A percentile compares a stretch with the other conserved stretches of the same genome.
phyloP scores from a whole-genome alignment of 2,888 invertebrate genomes.

The Pyrrhia umbra region DNA sequence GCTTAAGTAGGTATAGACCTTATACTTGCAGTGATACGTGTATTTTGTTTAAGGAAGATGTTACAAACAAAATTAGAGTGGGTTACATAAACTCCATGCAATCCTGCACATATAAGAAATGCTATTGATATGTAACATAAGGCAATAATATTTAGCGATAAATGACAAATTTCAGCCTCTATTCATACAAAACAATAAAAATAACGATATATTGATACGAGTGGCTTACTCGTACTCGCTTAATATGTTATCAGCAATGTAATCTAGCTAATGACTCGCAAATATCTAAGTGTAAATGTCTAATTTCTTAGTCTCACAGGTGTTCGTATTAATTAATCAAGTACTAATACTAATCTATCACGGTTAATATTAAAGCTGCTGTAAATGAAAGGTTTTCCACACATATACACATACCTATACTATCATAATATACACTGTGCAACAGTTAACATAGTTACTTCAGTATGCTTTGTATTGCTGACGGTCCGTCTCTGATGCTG shows the following conservation, averaged over 20 bases:
- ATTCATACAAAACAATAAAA: neutral
- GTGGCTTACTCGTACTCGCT: neutral
- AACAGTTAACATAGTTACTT: too few species aligned
- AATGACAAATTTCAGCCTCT: neutral
- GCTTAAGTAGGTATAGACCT: conserved; percentile 55
- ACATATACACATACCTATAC: too few species aligned
- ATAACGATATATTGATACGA: conserved; percentile 2
- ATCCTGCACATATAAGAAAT: too few species aligned
- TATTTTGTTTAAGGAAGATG: conserved; percentile 12
- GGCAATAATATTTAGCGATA: too few species aligned
- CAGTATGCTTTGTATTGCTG: too few species aligned
- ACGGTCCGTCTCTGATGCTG: too few species aligned
- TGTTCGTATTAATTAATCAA: neutral
- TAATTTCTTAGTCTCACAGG: neutral
- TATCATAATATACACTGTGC: too few species aligned
- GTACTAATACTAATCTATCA: neutral
- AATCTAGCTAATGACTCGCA: neutral
- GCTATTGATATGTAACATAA: too few species aligned
- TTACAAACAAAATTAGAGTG: neutral
- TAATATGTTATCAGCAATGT: conserved; percentile 5
- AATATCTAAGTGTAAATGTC: neutral
- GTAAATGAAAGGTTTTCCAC: neutral
- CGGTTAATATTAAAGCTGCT: neutral
- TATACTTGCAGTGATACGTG: conserved; percentile 31
- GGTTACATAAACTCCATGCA: too few species aligned